phyloP scores from a whole-genome alignment of 1,140 invertebrate genomes.

The Leptestheria dahalacensis region DNA sequence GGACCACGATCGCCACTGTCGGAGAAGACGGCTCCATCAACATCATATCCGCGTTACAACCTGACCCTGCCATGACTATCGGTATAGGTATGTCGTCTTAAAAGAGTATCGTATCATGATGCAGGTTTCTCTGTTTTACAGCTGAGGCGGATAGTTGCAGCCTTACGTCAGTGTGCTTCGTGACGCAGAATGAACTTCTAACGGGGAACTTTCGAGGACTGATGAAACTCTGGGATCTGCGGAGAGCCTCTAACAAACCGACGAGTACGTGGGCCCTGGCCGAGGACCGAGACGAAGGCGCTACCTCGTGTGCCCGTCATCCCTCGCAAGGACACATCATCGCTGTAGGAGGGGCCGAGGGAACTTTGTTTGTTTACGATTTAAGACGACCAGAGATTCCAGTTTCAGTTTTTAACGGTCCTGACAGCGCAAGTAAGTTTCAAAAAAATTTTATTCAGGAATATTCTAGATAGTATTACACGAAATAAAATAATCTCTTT shows the following conservation, averaged over 20 bases:
- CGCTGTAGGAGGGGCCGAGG: conserved; percentile 65
- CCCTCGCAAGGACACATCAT: conserved; percentile 71
- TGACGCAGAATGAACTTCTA: conserved; percentile 58
- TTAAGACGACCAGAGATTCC: conserved; percentile 62
- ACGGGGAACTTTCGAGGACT: conserved; percentile 70
- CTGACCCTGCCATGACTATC: conserved; percentile 41
- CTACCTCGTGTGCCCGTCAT: conserved; percentile 58
- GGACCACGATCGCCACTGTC: conserved; percentile 33
- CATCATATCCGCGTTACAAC: conserved; percentile 44
- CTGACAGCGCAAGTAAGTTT: conserved; percentile 29
- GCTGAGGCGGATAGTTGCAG: conserved; percentile 66
- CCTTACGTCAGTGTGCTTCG: conserved; percentile 51
- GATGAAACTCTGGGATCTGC: conserved; percentile 72
- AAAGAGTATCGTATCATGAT: neutral
- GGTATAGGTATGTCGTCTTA: conserved; percentile 28
- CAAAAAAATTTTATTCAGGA: neutral
- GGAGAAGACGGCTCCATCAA: conserved; percentile 70
- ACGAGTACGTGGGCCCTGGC: conserved; percentile 26
- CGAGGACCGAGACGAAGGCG: conserved; percentile 30
- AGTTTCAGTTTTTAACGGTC: conserved; percentile 59
- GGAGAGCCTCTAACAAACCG: conserved; percentile 32
- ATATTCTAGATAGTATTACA: neutral
- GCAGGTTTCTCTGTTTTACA: conserved; percentile 26
- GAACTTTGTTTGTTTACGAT: conserved; percentile 71
- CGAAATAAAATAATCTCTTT: neutral